These are phyloP conservation scores for Hydractinia echinata DNA, from an alignment of 30 jellyfish, hydroid and myxozoan genomes.

Conservation along the genomic window DNA sequence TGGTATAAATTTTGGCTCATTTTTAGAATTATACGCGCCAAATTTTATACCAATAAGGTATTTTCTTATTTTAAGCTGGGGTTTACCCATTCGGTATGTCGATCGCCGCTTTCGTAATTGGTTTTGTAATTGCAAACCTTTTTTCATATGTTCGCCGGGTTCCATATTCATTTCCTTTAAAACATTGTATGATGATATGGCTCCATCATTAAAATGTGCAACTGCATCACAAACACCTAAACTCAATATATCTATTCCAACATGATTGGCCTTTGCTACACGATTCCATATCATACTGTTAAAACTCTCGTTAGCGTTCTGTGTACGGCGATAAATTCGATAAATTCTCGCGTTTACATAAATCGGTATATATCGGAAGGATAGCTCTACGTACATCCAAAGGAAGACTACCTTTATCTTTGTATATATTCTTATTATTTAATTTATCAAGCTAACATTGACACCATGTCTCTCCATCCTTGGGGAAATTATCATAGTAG, in stretches of 20 bases:
- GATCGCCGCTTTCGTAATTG: background rate
- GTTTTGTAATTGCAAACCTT: background rate
- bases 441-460: constrained; percentile 22
- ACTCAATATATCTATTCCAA: background rate
- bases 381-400: constrained; percentile 11
- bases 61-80: too few species aligned
- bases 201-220: constrained; percentile 7
- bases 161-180: background rate
- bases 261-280: constrained; percentile 4
- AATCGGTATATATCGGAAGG: constrained; percentile 15
- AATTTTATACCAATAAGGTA: too few species aligned
- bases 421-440: constrained; percentile 3
- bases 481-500: constrained; percentile 22
- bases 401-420: background rate
- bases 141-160: constrained; percentile 10
- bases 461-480: background rate
- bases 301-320: constrained; percentile 3
- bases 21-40: too few species aligned
- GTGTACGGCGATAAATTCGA: constrained; percentile 17
- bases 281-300: too few species aligned
- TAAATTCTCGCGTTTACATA: background rate
- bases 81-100: too few species aligned
- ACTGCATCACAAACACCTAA: constrained; percentile 10
- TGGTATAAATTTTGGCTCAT: too few species aligned
- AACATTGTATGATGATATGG: background rate